Conservation (phyloP, 2,797 vertebrate genomes). For the Halcyon badia region DNA sequence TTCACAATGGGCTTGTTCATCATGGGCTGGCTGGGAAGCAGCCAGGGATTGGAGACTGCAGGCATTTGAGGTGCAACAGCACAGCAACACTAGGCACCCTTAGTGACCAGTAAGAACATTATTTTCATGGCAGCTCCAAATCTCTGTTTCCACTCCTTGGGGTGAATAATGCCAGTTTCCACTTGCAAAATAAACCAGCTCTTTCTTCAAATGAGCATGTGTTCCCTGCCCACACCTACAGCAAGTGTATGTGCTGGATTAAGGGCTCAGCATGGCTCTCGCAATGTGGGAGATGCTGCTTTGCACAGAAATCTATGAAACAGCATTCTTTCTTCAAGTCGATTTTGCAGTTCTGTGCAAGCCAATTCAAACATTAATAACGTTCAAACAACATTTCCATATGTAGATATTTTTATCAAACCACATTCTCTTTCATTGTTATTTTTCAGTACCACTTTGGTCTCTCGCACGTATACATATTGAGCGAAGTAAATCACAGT, state of each 20-base stretch:
- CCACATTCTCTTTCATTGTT: conserved; percentile 33
- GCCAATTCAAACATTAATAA: conserved; percentile 61
- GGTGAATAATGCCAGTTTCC: background rate
- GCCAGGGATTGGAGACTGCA: background rate
- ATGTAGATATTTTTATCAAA: conserved; percentile 46
- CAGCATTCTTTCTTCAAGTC: background rate
- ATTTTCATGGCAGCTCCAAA: background rate
- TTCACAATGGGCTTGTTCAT: background rate
- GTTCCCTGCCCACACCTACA: background rate
- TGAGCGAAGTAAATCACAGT: conserved; percentile 28
- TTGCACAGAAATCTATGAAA: background rate
- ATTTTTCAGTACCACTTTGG: conserved; percentile 14
- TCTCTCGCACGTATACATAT: background rate
- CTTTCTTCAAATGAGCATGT: background rate
- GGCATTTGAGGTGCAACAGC: background rate
- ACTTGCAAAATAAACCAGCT: background rate
- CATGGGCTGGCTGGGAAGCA: background rate
- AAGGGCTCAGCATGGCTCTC: background rate
- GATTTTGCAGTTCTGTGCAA: conserved; percentile 11
- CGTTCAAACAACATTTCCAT: conserved; percentile 35
- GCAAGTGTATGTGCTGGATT: background rate
- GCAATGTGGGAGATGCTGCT: conserved; percentile 5
- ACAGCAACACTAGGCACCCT: background rate
- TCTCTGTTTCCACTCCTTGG: background rate
- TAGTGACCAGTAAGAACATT: background rate